Base-by-base conservation (phyloP, 1,140 invertebrate genomes). In the Drosophila burlai region DNA sequence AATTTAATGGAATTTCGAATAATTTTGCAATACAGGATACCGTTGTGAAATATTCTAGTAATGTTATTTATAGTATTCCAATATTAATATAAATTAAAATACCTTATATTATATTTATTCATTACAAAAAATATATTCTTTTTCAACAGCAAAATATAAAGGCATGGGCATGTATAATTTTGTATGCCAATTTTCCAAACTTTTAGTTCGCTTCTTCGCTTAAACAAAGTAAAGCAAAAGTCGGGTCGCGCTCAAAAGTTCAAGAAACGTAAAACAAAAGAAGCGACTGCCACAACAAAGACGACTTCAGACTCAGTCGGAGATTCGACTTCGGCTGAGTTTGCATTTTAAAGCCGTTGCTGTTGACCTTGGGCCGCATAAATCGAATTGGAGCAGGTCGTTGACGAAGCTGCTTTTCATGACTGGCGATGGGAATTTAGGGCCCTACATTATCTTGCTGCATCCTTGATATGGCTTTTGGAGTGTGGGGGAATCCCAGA, bases 301-400 rank as follows among this genome's bases (percentile, higher is more conserved):
- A 57, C 61, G 34, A 65, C 45, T 50, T 43, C 64, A 58, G 61
- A 52, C 26, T 43, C 61, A 31, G 52, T 65, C 57, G 65, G 71
- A 66, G 60, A 74, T 68, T 58, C 50, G 54, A n/a, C 67, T 65
- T 59, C 45, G 58, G 29, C 69, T 79, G 84, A 75, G 84, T 89
- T 89, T 87, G 84, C 85, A 87, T 87, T 87, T 87, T 81, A 73
- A 81, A 81, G 84, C 74, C 34, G 81, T 68, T 81, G 80, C 74
- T 75, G 84, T 52, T 89, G 84, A 87, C 84, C 84, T 87, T 87
- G 84, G 77, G 59, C 84, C 83, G 84, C 84, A 87, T 87, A 89
- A 78, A 87, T 84, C 66, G 84, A 87, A 87, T 87, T 87, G 84
- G 84, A 87, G 84, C 84, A 87, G 84, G 81, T 87, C 84, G 84